A percentile compares a stretch with the other conserved stretches of the same genome.
Conservation (phyloP, 2,888 invertebrate species). For the Melitaea athalia region DNA sequence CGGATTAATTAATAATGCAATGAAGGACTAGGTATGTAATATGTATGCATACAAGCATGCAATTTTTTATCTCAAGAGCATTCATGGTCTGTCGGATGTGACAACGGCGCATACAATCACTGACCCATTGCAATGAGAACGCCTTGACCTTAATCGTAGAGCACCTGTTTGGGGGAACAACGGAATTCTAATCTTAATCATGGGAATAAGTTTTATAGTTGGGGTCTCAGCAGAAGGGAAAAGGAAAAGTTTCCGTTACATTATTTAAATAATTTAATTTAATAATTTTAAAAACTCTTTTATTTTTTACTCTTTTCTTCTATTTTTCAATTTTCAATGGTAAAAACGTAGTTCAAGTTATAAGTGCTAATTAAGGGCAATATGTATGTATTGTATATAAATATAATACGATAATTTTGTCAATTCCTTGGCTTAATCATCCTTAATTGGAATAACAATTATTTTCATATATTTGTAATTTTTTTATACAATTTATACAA, state of each 20-base stretch:
- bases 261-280: constrained; percentile 28
- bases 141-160: constrained; percentile 74
- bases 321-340: too few relatives aligned
- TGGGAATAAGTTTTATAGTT: constrained; percentile 62
- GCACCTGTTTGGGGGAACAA: constrained; percentile 70
- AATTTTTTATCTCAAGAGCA: constrained; percentile 57
- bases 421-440: too few relatives aligned
- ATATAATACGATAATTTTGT: too few relatives aligned
- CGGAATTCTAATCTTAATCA: constrained; percentile 66
- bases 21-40: constrained; percentile 5
- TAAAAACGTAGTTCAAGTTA: too few relatives aligned
- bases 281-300: too few relatives aligned
- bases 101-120: constrained; percentile 53
- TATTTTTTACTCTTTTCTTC: too few relatives aligned
- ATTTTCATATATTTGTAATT: too few relatives aligned
- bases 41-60: too few relatives aligned
- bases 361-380: too few relatives aligned
- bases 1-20: constrained; percentile 7
- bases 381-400: too few relatives aligned
- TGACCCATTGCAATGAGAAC: constrained; percentile 75
- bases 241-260: constrained; percentile 21
- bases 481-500: too few relatives aligned
- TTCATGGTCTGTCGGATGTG: constrained; percentile 61
- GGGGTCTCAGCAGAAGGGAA: constrained; percentile 28
- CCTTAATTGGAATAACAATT: too few relatives aligned